These are phyloP conservation scores for Phyto melanocephala DNA, from an alignment of 2,888 invertebrate genomes.

Conservation along the genomic window DNA sequence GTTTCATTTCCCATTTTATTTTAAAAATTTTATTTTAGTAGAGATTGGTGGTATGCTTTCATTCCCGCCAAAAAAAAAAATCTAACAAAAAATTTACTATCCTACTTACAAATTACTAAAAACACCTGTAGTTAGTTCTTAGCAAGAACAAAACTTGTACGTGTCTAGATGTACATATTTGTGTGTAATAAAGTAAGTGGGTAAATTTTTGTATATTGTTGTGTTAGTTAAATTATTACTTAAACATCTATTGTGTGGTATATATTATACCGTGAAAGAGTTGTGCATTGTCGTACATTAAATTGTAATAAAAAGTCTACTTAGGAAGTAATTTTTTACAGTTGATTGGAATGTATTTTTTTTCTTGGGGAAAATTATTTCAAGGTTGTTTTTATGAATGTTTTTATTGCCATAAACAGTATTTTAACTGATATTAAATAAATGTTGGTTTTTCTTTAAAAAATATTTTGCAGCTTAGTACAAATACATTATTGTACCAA, in stretches of 20 bases:
- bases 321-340: slow-evolving; percentile 30
- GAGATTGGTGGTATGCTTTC: not conserved
- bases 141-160: not conserved
- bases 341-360: slow-evolving; percentile 1
- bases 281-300: not conserved
- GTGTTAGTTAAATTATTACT: not conserved
- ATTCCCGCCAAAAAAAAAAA: not conserved
- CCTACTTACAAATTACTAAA: too few species aligned
- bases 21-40: slow-evolving; percentile 6
- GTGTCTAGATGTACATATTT: not conserved
- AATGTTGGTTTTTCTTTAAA: not conserved
- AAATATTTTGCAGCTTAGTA: not conserved
- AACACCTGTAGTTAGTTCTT: not conserved
- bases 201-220: not conserved
- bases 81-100: not conserved
- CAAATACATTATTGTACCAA: not conserved
- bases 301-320: slow-evolving; percentile 16
- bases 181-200: not conserved
- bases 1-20: not conserved
- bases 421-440: not conserved
- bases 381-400: slow-evolving; percentile 21
- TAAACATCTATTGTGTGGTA: not conserved
- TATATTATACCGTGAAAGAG: not conserved
- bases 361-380: not conserved
- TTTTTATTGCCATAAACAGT: not conserved